Percentiles rank a stretch among this genome's conserved stretches.
Conservation (phyloP, 92 coral and sea anemone genomes). For the Palythoa grandis region DNA sequence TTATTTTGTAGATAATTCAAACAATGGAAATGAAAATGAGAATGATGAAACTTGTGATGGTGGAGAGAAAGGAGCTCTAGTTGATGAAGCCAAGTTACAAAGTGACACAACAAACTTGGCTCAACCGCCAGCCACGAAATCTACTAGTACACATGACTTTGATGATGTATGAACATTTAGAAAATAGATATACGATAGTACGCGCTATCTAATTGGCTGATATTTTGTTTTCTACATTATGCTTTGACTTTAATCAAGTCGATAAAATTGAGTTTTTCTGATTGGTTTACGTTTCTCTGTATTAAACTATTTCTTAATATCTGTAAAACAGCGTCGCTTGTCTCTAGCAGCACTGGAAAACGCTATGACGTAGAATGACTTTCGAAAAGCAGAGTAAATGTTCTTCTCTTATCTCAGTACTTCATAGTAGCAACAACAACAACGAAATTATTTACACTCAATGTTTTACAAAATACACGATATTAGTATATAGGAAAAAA, state of each 20-base stretch:
- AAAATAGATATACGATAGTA: too few relatives aligned
- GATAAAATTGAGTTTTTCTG: too few relatives aligned
- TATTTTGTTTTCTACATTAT: too few relatives aligned
- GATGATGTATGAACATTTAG: slow-evolving; percentile 3
- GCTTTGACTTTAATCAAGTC: too few relatives aligned
- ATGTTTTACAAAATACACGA: too few relatives aligned
- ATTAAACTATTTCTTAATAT: background rate
- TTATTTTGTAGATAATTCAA: background rate
- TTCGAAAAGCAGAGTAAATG: too few relatives aligned
- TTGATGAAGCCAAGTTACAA: background rate
- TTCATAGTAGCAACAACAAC: too few relatives aligned
- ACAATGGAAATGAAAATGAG: background rate
- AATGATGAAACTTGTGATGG: slow-evolving; percentile 15
- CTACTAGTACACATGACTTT: slow-evolving; percentile 6
- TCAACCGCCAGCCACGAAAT: background rate
- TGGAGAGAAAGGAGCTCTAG: background rate
- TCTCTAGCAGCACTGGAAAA: background rate
- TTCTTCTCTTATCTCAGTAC: too few relatives aligned
- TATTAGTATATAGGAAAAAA: too few relatives aligned
- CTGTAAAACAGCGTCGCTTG: background rate
- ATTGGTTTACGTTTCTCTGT: background rate
- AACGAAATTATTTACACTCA: too few relatives aligned
- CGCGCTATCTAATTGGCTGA: too few relatives aligned
- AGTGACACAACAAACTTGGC: background rate
- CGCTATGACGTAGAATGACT: background rate